A percentile compares a stretch with the other conserved stretches of the same genome.
Conservation (phyloP, 2,797 vertebrate genomes). For the Liparis tanakae region DNA sequence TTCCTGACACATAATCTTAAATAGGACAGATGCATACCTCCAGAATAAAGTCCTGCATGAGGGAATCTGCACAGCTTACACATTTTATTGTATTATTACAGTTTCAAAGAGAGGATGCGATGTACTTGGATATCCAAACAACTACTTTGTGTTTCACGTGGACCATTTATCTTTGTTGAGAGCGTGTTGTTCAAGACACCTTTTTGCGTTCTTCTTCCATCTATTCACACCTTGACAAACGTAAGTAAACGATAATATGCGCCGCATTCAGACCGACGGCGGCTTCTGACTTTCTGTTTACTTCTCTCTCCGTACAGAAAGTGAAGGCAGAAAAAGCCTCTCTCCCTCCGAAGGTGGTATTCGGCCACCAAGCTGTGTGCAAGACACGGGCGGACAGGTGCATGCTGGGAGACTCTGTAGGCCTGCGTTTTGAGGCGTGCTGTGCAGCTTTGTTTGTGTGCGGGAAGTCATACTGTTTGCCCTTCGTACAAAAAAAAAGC, state of each 20-base stretch:
- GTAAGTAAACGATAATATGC: background rate
- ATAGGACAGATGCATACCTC: slow-evolving; percentile 3
- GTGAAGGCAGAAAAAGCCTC: background rate
- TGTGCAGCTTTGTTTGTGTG: slow-evolving; percentile 61
- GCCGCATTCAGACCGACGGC: background rate
- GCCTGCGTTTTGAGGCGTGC: slow-evolving; percentile 51
- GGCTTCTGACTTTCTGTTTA: slow-evolving; percentile 1
- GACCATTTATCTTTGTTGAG: background rate
- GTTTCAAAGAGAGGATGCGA: background rate
- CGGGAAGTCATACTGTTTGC: slow-evolving; percentile 68
- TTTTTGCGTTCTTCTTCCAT: background rate
- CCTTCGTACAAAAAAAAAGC: slow-evolving; percentile 62
- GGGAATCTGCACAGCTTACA: too few relatives aligned
- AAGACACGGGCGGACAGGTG: slow-evolving; percentile 64
- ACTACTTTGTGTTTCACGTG: background rate
- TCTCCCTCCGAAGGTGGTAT: too few relatives aligned
- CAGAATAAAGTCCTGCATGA: background rate
- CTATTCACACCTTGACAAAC: background rate
- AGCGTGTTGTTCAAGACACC: too few relatives aligned
- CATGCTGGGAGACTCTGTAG: slow-evolving; percentile 67
- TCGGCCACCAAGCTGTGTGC: slow-evolving; percentile 23
- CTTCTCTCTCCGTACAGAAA: background rate
- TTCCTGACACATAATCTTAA: slow-evolving; percentile 13
- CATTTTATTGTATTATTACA: too few relatives aligned
- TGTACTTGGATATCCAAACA: background rate